Evolutionary conservation across 64 coral and sea anemone species (phyloP), one percentile per base, ranked within the genome.

Genomic region (Orbicella faveolata): DNA sequence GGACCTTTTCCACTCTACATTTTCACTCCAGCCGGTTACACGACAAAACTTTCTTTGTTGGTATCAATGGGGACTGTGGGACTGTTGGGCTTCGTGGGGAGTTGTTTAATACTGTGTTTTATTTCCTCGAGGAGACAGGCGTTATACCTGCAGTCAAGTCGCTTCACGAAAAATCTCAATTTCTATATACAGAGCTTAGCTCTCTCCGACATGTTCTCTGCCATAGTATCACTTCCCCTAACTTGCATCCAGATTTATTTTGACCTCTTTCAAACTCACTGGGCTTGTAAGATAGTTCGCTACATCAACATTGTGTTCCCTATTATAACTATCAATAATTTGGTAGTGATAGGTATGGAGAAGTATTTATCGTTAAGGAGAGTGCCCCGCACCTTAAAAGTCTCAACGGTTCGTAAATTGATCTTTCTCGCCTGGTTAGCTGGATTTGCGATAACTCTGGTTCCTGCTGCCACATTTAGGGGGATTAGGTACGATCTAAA

Each of bases 251-350:
- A 79, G n/a, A 55, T 79, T 19, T 55, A 2, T 25, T 26, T 79
- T 41, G 77, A 79, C 36, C 16, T 79, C 48, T 79, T 79, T 55
- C 77, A 79, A 55, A 54, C 0, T 14, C 16, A 26, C 4, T 79
- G 77, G 77, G 16, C 48, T 19, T 79, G 77, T 33, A 79, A 53
- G 51, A 55, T 55, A 79, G 77, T 53, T 52, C 77, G 77, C 3
- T 79, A 54, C 30, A n/a, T 79, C 2, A 79, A 79, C 44, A 79
- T 79, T 79, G 51, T 79, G 11, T 79, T 79, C 20, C 41, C 77
- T 6, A 21, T 55, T 55, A 79, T 79, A 13, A 54, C 77, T 79
- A 54, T 79, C n/a, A 10, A 26, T 21, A 52, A 79, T 26, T 48
- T 79, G 54, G 48, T 55, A 14, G 41, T 79, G 21, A 79, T 79